Base-by-base conservation (phyloP, 2,888 invertebrate species). In the Xanthia icteritia region DNA sequence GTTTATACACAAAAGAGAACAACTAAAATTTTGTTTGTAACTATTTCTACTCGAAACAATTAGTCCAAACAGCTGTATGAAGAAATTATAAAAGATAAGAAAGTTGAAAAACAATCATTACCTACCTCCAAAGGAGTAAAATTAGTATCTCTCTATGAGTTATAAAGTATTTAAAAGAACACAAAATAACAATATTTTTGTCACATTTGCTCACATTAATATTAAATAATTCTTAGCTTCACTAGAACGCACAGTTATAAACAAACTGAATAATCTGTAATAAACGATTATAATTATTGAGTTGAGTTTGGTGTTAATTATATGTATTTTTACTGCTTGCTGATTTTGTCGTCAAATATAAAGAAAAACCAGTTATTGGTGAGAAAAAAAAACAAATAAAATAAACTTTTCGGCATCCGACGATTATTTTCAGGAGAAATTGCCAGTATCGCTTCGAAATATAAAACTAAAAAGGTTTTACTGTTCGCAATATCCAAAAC, bases 381-480 rank as follows among this genome's bases (percentile, higher is more conserved):
- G 0, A 51, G 4, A 15, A n/a, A 23, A 27, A 39, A 23, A 51
- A 17, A 51, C 0, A 2, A 42, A 6, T 48, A 5, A n/a, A 48
- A 27, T n/a, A 27, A 8, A 1, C 20, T 58, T 45, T 9, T 54
- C 51, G 48, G 39, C 23, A 58, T 81, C 75, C 48, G 4, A 5
- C 9, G 2, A 56, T n/a, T 36, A 5, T 63, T 67, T 67, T 51
- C 5, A 39, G 2, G 13, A 3, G 27, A 42, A 67, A 20, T 31
- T 27, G 79, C 82, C 48, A 82, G 56, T 67, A 81, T 42, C 0
- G 9, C 9, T 58, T 51, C 11, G 0, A 56, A 61, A 66, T 65
- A 63, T 6, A 23, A 27, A 58, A 71, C 4, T 60, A 45, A 61
- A 31, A 20, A 56, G 23, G 31, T 60, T 70, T 42, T 31, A 65